phyloP scores from a whole-genome alignment of 1,140 invertebrate genomes.

The Drosophila mayri region DNA sequence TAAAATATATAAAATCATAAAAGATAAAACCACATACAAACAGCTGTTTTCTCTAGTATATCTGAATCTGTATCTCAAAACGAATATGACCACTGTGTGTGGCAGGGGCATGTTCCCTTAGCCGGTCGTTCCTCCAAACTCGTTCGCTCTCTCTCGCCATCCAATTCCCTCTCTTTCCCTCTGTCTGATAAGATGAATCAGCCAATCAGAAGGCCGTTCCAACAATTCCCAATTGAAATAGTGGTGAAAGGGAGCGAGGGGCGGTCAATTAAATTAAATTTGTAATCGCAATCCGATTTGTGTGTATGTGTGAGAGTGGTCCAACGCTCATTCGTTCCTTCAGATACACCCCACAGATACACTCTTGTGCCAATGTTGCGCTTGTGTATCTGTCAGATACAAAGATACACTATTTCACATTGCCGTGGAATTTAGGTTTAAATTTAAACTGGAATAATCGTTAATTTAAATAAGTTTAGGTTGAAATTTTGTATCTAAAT shows the following conservation, averaged over 20 bases:
- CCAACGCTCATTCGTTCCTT: conserved; percentile 60
- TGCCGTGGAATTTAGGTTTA: not conserved
- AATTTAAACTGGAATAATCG: too few species aligned
- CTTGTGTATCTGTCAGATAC: conserved; percentile 26
- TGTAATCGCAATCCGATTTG: conserved; percentile 70
- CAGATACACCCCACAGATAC: conserved; percentile 15
- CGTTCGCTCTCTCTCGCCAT: conserved; percentile 20
- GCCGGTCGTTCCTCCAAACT: conserved; percentile 37
- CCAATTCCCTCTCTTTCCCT: conserved; percentile 31
- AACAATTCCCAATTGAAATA: conserved; percentile 44
- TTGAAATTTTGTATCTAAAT: too few species aligned
- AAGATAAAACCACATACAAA: too few species aligned
- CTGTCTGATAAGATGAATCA: conserved; percentile 25
- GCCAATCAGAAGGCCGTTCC: conserved; percentile 70
- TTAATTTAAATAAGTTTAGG: too few species aligned
- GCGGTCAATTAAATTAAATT: conserved; percentile 74
- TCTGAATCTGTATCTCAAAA: not conserved
- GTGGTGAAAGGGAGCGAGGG: conserved; percentile 45
- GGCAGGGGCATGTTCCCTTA: conserved; percentile 11
- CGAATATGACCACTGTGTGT: not conserved
- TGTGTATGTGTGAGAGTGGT: conserved; percentile 38
- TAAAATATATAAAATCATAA: too few species aligned
- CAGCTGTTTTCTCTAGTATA: not conserved
- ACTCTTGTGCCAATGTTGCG: conserved; percentile 16
- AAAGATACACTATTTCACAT: conserved; percentile 16